These are phyloP conservation scores for Cephus pulcher DNA, from an alignment of 2,888 invertebrate species.

Conservation along the genomic window DNA sequence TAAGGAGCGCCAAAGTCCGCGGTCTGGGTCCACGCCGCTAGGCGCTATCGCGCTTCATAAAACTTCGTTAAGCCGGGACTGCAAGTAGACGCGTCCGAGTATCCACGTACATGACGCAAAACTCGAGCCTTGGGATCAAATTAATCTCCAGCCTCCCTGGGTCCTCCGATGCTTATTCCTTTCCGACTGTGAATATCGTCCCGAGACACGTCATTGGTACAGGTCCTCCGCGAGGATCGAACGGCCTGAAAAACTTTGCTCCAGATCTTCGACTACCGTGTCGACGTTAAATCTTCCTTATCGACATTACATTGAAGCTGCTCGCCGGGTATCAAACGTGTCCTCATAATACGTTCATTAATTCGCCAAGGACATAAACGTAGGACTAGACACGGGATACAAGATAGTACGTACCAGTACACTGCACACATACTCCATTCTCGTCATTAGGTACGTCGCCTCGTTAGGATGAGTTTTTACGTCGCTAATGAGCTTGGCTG, in stretches of 20 bases:
- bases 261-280: background rate
- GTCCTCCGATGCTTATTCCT: background rate
- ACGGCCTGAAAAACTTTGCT: background rate
- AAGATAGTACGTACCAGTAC: constrained; percentile 8
- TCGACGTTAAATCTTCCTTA: background rate
- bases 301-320: background rate
- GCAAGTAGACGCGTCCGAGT: constrained; percentile 23
- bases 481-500: constrained; percentile 49
- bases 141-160: background rate
- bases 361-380: constrained; percentile 36
- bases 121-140: background rate
- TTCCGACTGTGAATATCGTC: background rate
- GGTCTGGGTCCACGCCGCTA: constrained; percentile 38
- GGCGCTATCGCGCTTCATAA: constrained; percentile 63
- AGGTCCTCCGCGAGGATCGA: background rate
- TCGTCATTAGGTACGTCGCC: constrained; percentile 57
- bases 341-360: constrained; percentile 39
- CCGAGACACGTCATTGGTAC: background rate
- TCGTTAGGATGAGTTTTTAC: constrained; percentile 57
- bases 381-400: constrained; percentile 22
- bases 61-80: constrained; percentile 56
- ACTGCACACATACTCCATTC: constrained; percentile 31
- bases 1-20: constrained; percentile 62
- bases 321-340: constrained; percentile 18
- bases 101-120: background rate